These are phyloP conservation scores for Pachypeltis micranthus DNA, from an alignment of 1,140 invertebrate genomes.

Conservation along the genomic window DNA sequence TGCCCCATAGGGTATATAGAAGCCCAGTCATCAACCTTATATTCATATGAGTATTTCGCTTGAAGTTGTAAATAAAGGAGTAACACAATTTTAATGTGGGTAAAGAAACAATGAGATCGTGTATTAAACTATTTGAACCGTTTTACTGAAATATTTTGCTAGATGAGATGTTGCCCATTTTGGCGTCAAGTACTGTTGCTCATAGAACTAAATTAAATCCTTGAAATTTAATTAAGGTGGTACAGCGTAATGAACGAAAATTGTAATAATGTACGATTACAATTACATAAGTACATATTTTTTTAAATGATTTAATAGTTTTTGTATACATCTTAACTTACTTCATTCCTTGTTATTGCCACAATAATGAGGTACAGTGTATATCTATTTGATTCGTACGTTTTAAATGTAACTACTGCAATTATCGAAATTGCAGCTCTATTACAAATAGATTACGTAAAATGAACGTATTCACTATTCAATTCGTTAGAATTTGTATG, in stretches of 20 bases:
- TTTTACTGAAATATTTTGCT: neutral
- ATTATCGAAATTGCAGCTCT: neutral
- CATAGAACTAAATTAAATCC: conserved; percentile 23
- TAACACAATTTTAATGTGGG: too few species aligned
- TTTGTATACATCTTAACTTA: conserved; percentile 4
- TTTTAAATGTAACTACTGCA: conserved; percentile 6
- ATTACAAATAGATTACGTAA: neutral
- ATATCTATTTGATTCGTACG: conserved; percentile 4
- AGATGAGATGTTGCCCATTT: neutral
- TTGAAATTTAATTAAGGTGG: conserved; percentile 17
- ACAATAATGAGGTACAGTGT: conserved; percentile 2
- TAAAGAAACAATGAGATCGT: too few species aligned
- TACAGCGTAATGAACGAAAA: conserved; percentile 21
- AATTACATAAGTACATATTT: conserved; percentile 18
- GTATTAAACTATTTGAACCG: too few species aligned
- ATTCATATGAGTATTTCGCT: too few species aligned
- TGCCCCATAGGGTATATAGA: too few species aligned
- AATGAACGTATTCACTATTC: conserved; percentile 1
- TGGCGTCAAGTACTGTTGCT: conserved; percentile 21
- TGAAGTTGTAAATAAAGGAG: too few species aligned
- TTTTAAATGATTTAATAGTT: conserved; percentile 5
- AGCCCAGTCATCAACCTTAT: too few species aligned
- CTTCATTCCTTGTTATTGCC: conserved; percentile 5
- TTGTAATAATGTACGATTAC: conserved; percentile 25
- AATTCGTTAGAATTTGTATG: conserved; percentile 6